These are phyloP conservation scores for Todiramphus chloris DNA, from an alignment of 2,113 vertebrate genomes.

Conservation along the genomic window DNA sequence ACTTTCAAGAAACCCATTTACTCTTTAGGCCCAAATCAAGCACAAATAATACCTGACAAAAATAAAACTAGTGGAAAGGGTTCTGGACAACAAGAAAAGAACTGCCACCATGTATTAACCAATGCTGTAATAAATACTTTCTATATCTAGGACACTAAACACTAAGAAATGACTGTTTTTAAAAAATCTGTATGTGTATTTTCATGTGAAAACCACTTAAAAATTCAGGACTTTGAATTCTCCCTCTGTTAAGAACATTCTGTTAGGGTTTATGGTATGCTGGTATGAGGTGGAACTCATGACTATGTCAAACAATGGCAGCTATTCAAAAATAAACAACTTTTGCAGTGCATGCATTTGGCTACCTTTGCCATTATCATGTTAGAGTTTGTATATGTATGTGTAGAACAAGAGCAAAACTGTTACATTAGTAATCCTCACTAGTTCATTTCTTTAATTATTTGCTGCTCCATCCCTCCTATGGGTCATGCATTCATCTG, in stretches of 20 bases:
- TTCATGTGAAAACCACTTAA: not conserved
- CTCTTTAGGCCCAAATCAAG: not conserved
- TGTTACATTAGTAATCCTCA: not conserved
- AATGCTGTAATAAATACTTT: not conserved
- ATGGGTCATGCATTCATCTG: not conserved
- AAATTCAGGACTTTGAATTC: not conserved
- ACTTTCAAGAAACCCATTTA: not conserved
- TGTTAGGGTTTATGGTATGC: not conserved
- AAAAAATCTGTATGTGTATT: not conserved
- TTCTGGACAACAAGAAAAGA: not conserved
- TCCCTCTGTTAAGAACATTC: not conserved
- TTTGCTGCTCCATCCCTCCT: not conserved
- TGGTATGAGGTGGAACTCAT: fast-evolving
- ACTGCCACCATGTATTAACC: not conserved
- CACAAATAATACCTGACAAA: not conserved
- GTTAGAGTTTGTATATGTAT: not conserved
- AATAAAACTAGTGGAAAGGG: not conserved
- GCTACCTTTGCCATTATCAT: not conserved
- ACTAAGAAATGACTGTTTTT: not conserved
- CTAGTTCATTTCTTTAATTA: not conserved
- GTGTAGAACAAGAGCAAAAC: not conserved
- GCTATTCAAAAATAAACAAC: not conserved
- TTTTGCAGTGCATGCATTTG: not conserved
- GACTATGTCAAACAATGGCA: not conserved
- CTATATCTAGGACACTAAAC: not conserved